Evolutionary conservation across 2,113 vertebrate species (phyloP), one percentile per base, ranked within the genome.

Genomic region (Nymphicus hollandicus): DNA sequence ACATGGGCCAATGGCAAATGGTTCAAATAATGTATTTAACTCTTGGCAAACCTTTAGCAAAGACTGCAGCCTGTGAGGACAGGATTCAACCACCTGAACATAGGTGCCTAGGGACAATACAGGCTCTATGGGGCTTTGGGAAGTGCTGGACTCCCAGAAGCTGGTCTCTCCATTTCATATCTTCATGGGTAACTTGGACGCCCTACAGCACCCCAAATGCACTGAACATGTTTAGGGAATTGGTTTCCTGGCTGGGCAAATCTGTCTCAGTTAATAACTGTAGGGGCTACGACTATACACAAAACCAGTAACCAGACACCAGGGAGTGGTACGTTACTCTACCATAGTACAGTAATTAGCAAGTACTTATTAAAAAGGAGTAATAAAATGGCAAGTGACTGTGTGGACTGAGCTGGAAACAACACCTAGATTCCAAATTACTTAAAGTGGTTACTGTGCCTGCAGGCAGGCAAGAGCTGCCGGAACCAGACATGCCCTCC

Each of bases 401-500:
- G 10, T 37, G 27, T 60, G 39, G 17, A 71, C n/a, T n/a, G 29
- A 80, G 35, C 28, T 87, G 46, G 22, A 80, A 76, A 33, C 8
- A 79, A 16, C 11, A 46, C 2, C 7, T 10, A 14, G 31, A 5
- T 73, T 81, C 31, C 35, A 47, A 33, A 41, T 41, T 66, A 24
- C 24, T 22, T n/a, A 69, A 81, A 58, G 10, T 0, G 0, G 9
- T 63, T 31, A 46, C 61, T 49, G n/a, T 46, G 22, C n/a, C n/a
- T n/a, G 6, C 55, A 44, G 55, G n/a, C 14, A 28, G 22, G 28
- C 2, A 2, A 65, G 52, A 77, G 29, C 6, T 2, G 15, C 24
- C 0, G 2, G 18, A 43, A 49, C 4, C 44, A 56, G 27, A 16
- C 1, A 1, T 43, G 12, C 24, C 27, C 44, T 73, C 44, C 58